These are phyloP conservation scores for Plebejus argus DNA, from an alignment of 2,888 invertebrate genomes.

Conservation along the genomic window DNA sequence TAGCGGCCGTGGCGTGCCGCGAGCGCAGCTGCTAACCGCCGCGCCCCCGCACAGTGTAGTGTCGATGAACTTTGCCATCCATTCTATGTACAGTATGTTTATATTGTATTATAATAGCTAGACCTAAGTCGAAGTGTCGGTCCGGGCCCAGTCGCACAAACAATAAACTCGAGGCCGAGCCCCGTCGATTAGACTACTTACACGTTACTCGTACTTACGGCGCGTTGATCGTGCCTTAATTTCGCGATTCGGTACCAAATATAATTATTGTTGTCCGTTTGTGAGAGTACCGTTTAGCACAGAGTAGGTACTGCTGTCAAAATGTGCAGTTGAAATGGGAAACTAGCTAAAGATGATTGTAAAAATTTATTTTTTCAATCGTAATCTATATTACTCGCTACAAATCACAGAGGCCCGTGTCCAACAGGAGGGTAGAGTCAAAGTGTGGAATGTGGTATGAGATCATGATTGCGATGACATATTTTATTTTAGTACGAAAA, in stretches of 20 bases:
- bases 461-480: neutral
- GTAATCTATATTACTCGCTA: neutral
- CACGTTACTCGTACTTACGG: conserved; percentile 28
- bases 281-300: neutral
- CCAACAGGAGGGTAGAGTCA: neutral
- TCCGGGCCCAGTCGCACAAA: neutral
- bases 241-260: conserved; percentile 22
- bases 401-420: conserved; percentile 9
- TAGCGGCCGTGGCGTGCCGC: conserved; percentile 94
- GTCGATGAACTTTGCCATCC: conserved; percentile 26
- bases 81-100: conserved; percentile 27
- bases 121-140: neutral
- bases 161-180: neutral
- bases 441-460: neutral
- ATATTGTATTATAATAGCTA: conserved; percentile 25
- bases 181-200: conserved; percentile 18
- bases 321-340: neutral
- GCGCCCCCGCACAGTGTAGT: conserved; percentile 4
- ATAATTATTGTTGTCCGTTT: neutral
- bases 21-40: conserved; percentile 59
- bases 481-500: conserved; percentile 30
- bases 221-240: conserved; percentile 27
- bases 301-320: neutral
- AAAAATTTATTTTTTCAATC: neutral
- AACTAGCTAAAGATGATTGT: neutral